Conservation (phyloP, 1,140 invertebrate species). For the Scaptomyza pallida region DNA sequence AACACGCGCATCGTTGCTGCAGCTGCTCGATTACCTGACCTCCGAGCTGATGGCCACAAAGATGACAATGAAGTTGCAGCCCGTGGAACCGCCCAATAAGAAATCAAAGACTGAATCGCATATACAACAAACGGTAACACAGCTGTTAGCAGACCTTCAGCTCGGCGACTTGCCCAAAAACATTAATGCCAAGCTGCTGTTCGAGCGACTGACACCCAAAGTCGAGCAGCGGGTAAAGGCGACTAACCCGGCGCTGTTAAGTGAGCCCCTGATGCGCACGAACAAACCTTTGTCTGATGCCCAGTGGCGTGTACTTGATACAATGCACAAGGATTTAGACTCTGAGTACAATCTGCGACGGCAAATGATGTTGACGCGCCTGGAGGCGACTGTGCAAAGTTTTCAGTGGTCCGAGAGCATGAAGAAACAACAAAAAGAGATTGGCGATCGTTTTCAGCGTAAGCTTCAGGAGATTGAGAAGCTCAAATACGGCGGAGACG, state of each 20-base stretch:
- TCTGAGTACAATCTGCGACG: slow-evolving; percentile 93
- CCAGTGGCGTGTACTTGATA: slow-evolving; percentile 92
- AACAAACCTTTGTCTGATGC: slow-evolving; percentile 87
- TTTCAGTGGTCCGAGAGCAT: slow-evolving; percentile 96
- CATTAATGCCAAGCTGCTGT: slow-evolving; percentile 90
- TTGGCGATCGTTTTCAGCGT: slow-evolving; percentile 89
- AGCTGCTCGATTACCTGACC: slow-evolving; percentile 91
- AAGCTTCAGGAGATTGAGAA: slow-evolving; percentile 87
- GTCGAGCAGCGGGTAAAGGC: slow-evolving; percentile 89
- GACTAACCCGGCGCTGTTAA: slow-evolving; percentile 85
- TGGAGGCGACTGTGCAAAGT: slow-evolving; percentile 97
- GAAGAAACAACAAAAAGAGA: slow-evolving; percentile 89
- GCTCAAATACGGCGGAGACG: slow-evolving; percentile 85
- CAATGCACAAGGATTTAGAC: slow-evolving; percentile 89
- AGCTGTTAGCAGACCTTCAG: slow-evolving; percentile 90
- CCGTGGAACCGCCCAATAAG: slow-evolving; percentile 84
- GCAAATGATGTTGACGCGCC: slow-evolving; percentile 94
- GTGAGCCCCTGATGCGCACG: slow-evolving; percentile 91
- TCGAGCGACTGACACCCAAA: slow-evolving; percentile 90
- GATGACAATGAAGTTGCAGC: slow-evolving; percentile 88
- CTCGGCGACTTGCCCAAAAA: slow-evolving; percentile 94
- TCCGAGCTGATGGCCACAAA: slow-evolving; percentile 92
- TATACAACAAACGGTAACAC: slow-evolving; percentile 90
- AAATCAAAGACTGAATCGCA: slow-evolving; percentile 90
- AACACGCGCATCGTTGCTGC: slow-evolving; percentile 86